These are phyloP conservation scores for Elaphurus davidianus DNA, from an alignment of 2,113 vertebrate genomes.

Conservation along the genomic window DNA sequence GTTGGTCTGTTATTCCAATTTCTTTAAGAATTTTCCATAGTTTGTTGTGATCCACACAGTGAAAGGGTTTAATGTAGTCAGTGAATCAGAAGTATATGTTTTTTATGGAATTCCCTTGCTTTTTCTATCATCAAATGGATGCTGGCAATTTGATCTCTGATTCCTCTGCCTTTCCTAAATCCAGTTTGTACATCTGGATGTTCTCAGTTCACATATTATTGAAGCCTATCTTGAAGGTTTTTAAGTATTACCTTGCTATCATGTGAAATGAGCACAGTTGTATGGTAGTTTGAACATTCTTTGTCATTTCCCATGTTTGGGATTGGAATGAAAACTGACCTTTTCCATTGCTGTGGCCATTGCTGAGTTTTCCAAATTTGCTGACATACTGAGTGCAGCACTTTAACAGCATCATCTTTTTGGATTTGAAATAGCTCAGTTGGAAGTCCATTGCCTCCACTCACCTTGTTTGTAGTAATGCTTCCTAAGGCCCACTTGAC, in stretches of 20 bases:
- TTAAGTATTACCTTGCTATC: background rate
- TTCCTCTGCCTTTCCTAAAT: background rate
- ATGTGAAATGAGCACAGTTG: background rate
- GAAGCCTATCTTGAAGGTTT: background rate
- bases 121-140: background rate
- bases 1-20: background rate
- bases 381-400: background rate
- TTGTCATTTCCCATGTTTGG: background rate
- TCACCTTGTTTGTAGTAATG: background rate
- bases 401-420: background rate
- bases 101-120: background rate
- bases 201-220: background rate
- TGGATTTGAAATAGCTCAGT: background rate
- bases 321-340: background rate
- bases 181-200: background rate
- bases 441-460: background rate
- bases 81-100: background rate
- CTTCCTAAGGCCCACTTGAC: background rate
- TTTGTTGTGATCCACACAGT: background rate
- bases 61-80: background rate
- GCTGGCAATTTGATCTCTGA: background rate
- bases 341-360: background rate
- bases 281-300: background rate
- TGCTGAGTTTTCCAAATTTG: background rate
- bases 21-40: background rate